Evolutionary conservation across 2,797 vertebrate genomes (phyloP).

Genomic region (Sternotherus odoratus): DNA sequence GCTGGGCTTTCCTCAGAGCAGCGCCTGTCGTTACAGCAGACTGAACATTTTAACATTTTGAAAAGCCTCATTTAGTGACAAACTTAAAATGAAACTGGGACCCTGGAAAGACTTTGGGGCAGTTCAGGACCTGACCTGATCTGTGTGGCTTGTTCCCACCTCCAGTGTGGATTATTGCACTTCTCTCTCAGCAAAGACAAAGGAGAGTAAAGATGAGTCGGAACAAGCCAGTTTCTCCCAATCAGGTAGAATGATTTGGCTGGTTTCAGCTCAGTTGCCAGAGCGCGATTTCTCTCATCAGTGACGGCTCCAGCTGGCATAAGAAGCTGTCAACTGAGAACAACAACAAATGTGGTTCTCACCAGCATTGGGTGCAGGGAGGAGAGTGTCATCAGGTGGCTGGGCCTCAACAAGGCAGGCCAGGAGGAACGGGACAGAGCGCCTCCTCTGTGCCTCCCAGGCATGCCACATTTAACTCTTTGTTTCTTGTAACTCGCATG

Average conservation of each 20-base stretch:
- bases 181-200: background rate
- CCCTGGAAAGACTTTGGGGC: background rate
- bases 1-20: background rate
- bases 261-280: background rate
- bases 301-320: background rate
- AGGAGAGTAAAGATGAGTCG: background rate
- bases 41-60: background rate
- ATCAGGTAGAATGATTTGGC: background rate
- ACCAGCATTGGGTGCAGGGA: background rate
- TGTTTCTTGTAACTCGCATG: background rate
- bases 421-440: background rate
- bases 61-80: too few relatives aligned
- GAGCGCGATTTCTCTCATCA: background rate
- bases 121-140: background rate
- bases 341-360: background rate
- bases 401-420: background rate
- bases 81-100: too few relatives aligned
- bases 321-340: background rate
- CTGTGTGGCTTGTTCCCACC: background rate
- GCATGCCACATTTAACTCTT: background rate
- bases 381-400: background rate
- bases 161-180: background rate
- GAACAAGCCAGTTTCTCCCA: background rate
- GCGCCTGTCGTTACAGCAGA: background rate
- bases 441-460: too few relatives aligned